phyloP scores from a whole-genome alignment of 2,888 invertebrate species.

The Ornithoptera priamus region DNA sequence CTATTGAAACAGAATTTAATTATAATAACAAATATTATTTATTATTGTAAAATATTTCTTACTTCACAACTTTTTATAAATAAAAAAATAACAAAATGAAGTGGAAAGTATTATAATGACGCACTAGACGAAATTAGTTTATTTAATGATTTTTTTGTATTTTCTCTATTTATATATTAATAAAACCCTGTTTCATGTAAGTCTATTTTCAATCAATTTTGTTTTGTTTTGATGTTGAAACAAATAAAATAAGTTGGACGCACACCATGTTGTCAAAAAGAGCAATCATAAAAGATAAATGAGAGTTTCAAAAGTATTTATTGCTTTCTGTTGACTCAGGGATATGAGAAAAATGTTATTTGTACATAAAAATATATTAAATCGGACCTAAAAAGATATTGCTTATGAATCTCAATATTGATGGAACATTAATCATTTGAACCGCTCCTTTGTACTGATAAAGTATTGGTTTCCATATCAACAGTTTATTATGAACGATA shows the following conservation, averaged over 20 bases:
- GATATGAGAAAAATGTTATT: conserved; percentile 17
- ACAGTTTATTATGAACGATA: no score
- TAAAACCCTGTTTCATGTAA: not conserved
- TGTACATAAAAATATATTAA: conserved; percentile 19
- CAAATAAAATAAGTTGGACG: conserved; percentile 4
- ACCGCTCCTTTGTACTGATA: no score
- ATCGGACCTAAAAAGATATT: conserved; percentile 8
- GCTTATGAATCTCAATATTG: conserved; percentile 8
- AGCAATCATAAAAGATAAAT: conserved; percentile 19
- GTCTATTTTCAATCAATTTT: not conserved
- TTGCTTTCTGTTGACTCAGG: conserved; percentile 21
- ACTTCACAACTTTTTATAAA: no score
- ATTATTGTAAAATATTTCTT: no score
- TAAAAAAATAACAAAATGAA: no score
- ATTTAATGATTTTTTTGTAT: no score
- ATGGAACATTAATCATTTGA: not conserved
- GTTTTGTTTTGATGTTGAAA: not conserved
- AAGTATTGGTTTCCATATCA: no score
- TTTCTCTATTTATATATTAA: no score
- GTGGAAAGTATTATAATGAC: no score
- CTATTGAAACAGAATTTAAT: not conserved
- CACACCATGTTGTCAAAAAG: conserved; percentile 18
- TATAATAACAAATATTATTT: not conserved
- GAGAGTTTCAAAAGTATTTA: conserved; percentile 19
- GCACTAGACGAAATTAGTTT: no score